Evolutionary conservation across 2,113 vertebrate species (phyloP).

Genomic region (Pardalotus punctatus): DNA sequence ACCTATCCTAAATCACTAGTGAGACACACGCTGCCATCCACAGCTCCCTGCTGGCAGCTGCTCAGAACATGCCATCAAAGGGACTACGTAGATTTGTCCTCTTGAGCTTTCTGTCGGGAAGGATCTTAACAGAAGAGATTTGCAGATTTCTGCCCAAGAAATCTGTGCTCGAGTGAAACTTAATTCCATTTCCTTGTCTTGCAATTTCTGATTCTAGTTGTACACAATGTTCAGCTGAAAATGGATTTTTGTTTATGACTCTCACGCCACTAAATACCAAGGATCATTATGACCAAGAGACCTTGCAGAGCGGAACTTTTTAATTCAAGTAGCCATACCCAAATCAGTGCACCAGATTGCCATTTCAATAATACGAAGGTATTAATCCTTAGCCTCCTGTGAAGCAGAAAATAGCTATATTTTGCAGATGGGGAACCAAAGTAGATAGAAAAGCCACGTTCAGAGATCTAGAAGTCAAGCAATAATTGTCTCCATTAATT

Average conservation of each 20-base stretch:
- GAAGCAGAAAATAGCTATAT: constrained; percentile 33
- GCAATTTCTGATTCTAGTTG: not conserved
- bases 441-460: not conserved
- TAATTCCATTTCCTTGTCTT: not conserved
- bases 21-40: rapidly evolving
- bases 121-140: not conserved
- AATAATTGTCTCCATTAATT: not conserved
- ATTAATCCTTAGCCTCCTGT: not conserved
- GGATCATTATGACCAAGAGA: not conserved
- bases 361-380: not conserved
- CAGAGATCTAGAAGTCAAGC: not conserved
- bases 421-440: constrained; percentile 9
- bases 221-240: not conserved
- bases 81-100: rapidly evolving
- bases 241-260: not conserved
- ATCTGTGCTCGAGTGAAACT: not conserved
- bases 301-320: not conserved
- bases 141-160: not conserved
- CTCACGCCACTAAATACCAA: not conserved
- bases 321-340: not conserved
- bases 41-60: not conserved
- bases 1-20: not conserved
- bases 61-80: not conserved
- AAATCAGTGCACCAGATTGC: not conserved
- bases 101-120: not conserved